Evolutionary conservation across 2,113 vertebrate genomes (phyloP).

Genomic region (Varanus komodoensis): DNA sequence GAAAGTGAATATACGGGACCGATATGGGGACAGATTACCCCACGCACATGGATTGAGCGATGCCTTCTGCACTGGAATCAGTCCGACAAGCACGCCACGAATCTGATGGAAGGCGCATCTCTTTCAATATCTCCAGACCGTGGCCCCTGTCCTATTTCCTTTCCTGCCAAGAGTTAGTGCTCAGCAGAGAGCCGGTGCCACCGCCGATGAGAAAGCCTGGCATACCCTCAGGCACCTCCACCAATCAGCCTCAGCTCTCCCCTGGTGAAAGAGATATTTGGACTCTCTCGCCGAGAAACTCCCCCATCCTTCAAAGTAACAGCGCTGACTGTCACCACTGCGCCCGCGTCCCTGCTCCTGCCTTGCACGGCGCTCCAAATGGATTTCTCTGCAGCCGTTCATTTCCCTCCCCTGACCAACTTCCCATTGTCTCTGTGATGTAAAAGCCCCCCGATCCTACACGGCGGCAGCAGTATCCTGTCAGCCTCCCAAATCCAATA

Average conservation of each 20-base stretch:
- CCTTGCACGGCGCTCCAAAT: constrained; percentile 45
- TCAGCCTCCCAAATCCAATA: constrained; percentile 62
- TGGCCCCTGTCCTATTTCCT: constrained; percentile 69
- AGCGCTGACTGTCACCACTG: constrained; percentile 35
- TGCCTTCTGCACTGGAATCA: no score
- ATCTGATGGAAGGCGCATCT: constrained; percentile 55
- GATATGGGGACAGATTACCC: no score
- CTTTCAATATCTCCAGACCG: constrained; percentile 33
- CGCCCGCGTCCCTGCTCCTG: constrained; percentile 35
- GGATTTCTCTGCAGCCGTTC: constrained; percentile 62
- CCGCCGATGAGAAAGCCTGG: constrained; percentile 58
- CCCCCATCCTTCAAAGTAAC: constrained; percentile 73
- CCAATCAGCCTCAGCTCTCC: constrained; percentile 69
- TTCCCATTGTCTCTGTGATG: constrained; percentile 37
- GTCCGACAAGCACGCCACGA: constrained; percentile 34
- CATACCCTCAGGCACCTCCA: constrained; percentile 61
- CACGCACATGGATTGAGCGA: no score
- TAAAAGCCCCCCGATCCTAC: constrained; percentile 53
- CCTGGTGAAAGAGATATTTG: constrained; percentile 70
- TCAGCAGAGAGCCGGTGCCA: constrained; percentile 71
- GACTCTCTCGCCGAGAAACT: constrained; percentile 64
- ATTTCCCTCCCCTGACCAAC: constrained; percentile 42
- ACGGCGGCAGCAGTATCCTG: constrained; percentile 50
- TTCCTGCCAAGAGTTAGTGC: constrained; percentile 72
- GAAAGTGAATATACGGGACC: no score